Conservation (phyloP, 2,888 invertebrate species). For the Spisula subtruncata region DNA sequence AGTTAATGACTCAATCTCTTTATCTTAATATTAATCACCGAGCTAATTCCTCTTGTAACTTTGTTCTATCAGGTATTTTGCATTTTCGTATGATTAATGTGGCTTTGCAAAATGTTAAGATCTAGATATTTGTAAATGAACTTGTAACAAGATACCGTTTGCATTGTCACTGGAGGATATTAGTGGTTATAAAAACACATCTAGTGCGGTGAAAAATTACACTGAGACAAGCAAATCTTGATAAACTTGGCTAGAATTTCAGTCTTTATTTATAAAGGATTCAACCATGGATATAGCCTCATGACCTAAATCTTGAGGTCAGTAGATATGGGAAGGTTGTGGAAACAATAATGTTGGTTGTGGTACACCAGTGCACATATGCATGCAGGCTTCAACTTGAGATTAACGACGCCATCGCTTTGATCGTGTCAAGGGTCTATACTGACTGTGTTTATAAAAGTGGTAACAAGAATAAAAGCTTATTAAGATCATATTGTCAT, state of each 20-base stretch:
- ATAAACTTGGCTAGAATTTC: conserved; percentile 8
- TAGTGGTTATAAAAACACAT: background rate
- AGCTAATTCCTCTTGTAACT: background rate
- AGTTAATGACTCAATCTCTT: background rate
- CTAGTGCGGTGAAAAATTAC: background rate
- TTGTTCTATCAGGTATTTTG: background rate
- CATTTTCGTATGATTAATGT: conserved; percentile 14
- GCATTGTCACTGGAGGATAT: conserved; percentile 2
- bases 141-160: conserved; percentile 17
- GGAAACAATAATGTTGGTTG: background rate
- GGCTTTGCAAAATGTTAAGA: conserved; percentile 3
- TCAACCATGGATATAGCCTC: background rate
- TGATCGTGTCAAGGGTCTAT: background rate
- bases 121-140: conserved; percentile 17
- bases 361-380: background rate
- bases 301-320: background rate
- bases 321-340: background rate
- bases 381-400: background rate
- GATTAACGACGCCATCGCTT: background rate
- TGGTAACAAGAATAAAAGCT: background rate
- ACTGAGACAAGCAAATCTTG: background rate
- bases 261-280: background rate
- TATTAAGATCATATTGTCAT: background rate
- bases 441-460: background rate
- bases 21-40: background rate